A percentile compares a stretch with the other conserved stretches of the same genome.
phyloP scores from a whole-genome alignment of 1,140 invertebrate genomes.

The Dendroctonus valens region DNA sequence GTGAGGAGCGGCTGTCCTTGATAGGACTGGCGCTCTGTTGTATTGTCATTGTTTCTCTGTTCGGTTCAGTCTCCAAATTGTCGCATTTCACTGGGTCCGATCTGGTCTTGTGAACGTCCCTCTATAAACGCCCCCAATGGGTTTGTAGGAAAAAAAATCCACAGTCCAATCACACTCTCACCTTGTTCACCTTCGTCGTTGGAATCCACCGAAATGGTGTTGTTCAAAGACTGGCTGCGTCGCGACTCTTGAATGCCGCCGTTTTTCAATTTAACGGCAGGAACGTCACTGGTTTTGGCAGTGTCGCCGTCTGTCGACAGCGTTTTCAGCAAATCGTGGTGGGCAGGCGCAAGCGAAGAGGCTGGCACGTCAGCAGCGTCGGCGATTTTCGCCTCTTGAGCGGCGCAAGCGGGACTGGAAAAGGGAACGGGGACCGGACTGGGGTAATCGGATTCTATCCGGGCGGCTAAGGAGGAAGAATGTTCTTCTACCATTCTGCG shows the following conservation, averaged over 20 bases:
- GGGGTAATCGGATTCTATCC: conserved; percentile 47
- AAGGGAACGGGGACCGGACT: conserved; percentile 39
- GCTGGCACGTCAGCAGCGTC: conserved; percentile 25
- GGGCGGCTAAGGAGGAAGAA: conserved; percentile 44
- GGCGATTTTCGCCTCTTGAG: conserved; percentile 34
- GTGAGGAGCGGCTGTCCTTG: conserved; percentile 40
- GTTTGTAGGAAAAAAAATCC: not conserved
- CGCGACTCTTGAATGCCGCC: conserved; percentile 39
- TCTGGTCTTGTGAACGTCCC: conserved; percentile 44
- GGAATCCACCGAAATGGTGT: conserved; percentile 41
- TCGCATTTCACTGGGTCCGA: conserved; percentile 41
- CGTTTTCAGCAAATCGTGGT: conserved; percentile 2
- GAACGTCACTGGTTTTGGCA: conserved; percentile 1
- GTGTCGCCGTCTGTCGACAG: not conserved
- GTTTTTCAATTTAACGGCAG: conserved; percentile 30
- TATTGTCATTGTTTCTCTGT: conserved; percentile 41
- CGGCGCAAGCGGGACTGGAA: conserved; percentile 34
- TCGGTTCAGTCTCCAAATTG: conserved; percentile 27
- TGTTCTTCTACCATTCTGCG: conserved; percentile 51
- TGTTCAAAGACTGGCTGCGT: conserved; percentile 43
- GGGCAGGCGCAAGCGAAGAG: not conserved
- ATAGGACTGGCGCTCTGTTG: conserved; percentile 40
- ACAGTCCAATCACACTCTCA: not conserved
- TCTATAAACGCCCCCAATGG: conserved; percentile 32
- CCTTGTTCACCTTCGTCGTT: conserved; percentile 38